Conservation (phyloP, 2,113 vertebrate species). For the Cnemophilus loriae region DNA sequence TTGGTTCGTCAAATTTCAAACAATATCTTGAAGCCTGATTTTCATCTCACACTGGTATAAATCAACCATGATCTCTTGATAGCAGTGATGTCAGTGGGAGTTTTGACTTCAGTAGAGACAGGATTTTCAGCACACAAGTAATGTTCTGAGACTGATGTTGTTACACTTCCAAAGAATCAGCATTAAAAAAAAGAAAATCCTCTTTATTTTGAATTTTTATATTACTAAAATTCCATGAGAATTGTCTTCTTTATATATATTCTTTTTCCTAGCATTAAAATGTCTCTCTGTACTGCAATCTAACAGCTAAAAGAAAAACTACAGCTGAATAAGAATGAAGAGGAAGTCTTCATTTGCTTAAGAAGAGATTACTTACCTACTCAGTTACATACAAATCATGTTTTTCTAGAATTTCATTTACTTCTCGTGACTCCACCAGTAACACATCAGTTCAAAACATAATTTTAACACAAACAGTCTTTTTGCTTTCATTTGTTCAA, state of each 20-base stretch:
- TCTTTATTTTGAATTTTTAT: not conserved
- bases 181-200: not conserved
- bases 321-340: not conserved
- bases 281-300: not conserved
- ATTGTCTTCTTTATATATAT: not conserved
- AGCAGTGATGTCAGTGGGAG: not conserved
- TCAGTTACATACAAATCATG: not conserved
- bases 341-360: not conserved
- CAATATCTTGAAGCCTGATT: not conserved
- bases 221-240: not conserved
- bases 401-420: not conserved
- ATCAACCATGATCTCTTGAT: not conserved
- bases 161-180: not conserved
- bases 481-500: not conserved
- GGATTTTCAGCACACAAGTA: not conserved
- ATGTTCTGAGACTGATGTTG: not conserved
- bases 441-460: not conserved
- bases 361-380: not conserved
- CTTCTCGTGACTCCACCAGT: not conserved
- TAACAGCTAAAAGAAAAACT: not conserved
- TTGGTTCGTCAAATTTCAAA: not conserved
- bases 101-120: not conserved
- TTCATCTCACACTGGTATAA: not conserved
- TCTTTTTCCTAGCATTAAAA: not conserved
- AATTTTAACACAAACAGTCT: not conserved